These are phyloP conservation scores for Chaetorhynchus papuensis DNA, from an alignment of 2,113 vertebrate species.

Conservation along the genomic window DNA sequence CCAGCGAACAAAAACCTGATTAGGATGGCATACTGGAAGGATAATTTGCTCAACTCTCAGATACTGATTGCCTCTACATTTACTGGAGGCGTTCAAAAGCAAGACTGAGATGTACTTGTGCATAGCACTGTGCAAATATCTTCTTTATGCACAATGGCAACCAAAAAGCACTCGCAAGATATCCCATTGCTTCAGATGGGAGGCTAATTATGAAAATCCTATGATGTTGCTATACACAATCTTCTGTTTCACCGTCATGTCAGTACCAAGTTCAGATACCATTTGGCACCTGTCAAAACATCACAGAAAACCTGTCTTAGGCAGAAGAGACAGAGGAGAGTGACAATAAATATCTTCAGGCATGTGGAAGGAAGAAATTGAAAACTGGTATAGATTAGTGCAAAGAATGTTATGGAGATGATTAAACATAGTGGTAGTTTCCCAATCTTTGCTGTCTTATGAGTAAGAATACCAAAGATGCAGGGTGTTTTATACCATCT, in stretches of 20 bases:
- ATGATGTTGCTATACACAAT: neutral
- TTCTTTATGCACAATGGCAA: neutral
- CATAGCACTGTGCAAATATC: neutral
- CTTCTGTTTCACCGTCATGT: neutral
- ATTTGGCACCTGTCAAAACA: neutral
- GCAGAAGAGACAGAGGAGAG: neutral
- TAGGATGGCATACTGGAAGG: neutral
- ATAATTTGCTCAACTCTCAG: neutral
- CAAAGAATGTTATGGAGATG: neutral
- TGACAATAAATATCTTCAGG: neutral
- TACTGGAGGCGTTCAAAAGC: neutral
- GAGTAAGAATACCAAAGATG: neutral
- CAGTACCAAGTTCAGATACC: neutral
- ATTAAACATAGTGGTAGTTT: neutral
- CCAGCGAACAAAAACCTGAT: neutral
- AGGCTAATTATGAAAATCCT: neutral
- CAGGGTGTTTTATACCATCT: neutral
- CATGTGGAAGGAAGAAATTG: neutral
- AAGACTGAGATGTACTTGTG: neutral
- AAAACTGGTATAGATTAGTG: neutral
- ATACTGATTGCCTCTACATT: neutral
- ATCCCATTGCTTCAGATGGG: neutral
- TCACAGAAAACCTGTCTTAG: neutral
- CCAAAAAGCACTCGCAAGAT: neutral
- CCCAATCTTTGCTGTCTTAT: neutral